A percentile compares a stretch with the other conserved stretches of the same genome.
Evolutionary conservation across 1,140 invertebrate genomes (phyloP).

Genomic region (Drosophila orosa): DNA sequence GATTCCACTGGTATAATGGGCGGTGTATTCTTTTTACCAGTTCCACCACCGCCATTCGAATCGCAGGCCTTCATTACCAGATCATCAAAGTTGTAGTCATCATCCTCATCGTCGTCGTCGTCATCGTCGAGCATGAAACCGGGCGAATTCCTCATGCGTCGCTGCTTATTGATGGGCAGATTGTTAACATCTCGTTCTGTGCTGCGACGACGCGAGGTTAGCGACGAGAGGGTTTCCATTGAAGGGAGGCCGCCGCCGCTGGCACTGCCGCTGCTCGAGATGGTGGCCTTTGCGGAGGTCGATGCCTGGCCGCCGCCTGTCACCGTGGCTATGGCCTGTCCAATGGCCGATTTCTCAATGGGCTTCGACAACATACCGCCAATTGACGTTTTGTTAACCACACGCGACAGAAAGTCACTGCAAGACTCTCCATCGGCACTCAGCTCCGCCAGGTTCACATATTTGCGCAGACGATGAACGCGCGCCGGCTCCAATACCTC

Average conservation of each 20-base stretch:
- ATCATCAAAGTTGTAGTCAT: constrained; percentile 89
- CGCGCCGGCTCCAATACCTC: constrained; percentile 89
- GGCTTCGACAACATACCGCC: not conserved
- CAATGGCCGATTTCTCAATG: not conserved
- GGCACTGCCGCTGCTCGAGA: no score
- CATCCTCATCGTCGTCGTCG: constrained; percentile 85
- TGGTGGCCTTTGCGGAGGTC: not conserved
- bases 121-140: constrained; percentile 84
- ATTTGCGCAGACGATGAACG: constrained; percentile 89
- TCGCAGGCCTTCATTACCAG: constrained; percentile 86
- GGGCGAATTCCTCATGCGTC: constrained; percentile 48
- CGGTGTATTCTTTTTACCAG: not conserved
- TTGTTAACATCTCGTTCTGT: constrained; percentile 3
- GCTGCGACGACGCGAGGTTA: constrained; percentile 23
- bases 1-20: constrained; percentile 44
- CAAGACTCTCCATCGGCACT: constrained; percentile 61
- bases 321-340: not conserved
- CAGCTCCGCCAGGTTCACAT: constrained; percentile 86
- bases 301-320: not conserved
- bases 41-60: constrained; percentile 41
- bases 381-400: constrained; percentile 21
- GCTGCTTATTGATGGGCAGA: constrained; percentile 18
- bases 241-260: not conserved
- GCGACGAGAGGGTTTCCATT: constrained; percentile 2
- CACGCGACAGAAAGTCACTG: constrained; percentile 56